Evolutionary conservation across 2,888 invertebrate species (phyloP).

Genomic region (Coenonympha glycerion): DNA sequence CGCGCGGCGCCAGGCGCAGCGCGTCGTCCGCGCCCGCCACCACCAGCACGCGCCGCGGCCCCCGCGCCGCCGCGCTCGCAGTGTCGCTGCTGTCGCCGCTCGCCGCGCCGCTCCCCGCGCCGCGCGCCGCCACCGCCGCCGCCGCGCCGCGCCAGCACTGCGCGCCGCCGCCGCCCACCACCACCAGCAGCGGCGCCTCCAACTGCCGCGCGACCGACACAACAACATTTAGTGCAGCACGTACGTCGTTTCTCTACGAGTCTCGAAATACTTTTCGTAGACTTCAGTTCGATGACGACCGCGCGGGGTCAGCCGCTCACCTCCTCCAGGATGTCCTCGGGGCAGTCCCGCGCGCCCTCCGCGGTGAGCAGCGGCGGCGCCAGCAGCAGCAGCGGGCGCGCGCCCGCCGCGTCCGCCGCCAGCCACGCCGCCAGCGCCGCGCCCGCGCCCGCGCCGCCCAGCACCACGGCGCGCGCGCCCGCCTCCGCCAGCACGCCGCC

Average conservation of each 20-base stretch:
- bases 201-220: constrained; percentile 22
- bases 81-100: constrained; percentile 30
- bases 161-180: constrained; percentile 35
- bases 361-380: constrained; percentile 81
- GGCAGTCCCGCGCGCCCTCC: constrained; percentile 79
- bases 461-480: constrained; percentile 33
- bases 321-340: constrained; percentile 75
- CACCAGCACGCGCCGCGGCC: constrained; percentile 67
- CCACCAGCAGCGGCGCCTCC: constrained; percentile 39
- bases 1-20: constrained; percentile 76
- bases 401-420: constrained; percentile 44
- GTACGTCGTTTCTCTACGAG: too few relatives aligned
- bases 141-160: constrained; percentile 28
- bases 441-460: constrained; percentile 44
- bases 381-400: constrained; percentile 77
- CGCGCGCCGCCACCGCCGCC: constrained; percentile 21
- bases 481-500: constrained; percentile 20
- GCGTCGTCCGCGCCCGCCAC: constrained; percentile 79
- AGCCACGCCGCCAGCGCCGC: constrained; percentile 36
- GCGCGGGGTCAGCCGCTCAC: neutral
- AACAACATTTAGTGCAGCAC: too few relatives aligned
- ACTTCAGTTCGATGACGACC: neutral
- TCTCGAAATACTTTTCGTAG: too few relatives aligned
- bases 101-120: constrained; percentile 25
- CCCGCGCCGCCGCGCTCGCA: constrained; percentile 5